Conservation (phyloP, 2,113 vertebrate genomes). For the Tautogolabrus adspersus region DNA sequence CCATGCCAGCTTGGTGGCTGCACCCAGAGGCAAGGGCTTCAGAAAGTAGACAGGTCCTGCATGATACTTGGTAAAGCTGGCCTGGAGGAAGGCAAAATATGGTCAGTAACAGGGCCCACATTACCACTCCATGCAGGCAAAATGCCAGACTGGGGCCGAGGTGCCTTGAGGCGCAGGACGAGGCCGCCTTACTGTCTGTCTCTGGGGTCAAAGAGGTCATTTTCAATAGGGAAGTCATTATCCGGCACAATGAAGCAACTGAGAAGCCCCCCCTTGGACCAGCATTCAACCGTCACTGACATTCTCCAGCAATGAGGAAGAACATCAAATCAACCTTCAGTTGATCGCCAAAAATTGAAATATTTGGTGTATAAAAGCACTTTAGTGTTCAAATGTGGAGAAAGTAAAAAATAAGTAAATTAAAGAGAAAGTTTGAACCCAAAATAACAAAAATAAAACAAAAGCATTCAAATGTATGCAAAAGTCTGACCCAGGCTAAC, state of each 20-base stretch:
- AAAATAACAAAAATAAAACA: slow-evolving; percentile 3
- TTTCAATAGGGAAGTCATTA: slow-evolving; percentile 81
- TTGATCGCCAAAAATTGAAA: slow-evolving; percentile 11
- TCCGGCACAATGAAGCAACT: slow-evolving; percentile 74
- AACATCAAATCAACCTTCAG: slow-evolving; percentile 24
- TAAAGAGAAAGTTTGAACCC: neutral
- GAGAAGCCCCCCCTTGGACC: slow-evolving; percentile 42
- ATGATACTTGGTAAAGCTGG: neutral
- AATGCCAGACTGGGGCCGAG: slow-evolving; percentile 70
- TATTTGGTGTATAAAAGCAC: neutral
- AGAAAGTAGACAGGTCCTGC: slow-evolving; percentile 4
- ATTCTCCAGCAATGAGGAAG: slow-evolving; percentile 36
- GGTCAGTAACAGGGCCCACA: slow-evolving; percentile 6
- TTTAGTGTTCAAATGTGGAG: neutral
- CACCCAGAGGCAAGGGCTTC: slow-evolving; percentile 16
- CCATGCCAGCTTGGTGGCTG: slow-evolving; percentile 5
- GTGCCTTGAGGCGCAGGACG: slow-evolving; percentile 62
- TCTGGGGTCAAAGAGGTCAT: slow-evolving; percentile 71
- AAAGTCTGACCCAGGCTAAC: neutral
- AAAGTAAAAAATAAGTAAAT: neutral
- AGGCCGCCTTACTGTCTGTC: slow-evolving; percentile 74
- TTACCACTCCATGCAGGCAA: slow-evolving; percentile 51
- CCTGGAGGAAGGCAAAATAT: slow-evolving; percentile 30
- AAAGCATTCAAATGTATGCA: neutral
- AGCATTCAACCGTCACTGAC: slow-evolving; percentile 31